phyloP scores from a whole-genome alignment of 2,888 invertebrate genomes.

The Tetrapedia diversipes region DNA sequence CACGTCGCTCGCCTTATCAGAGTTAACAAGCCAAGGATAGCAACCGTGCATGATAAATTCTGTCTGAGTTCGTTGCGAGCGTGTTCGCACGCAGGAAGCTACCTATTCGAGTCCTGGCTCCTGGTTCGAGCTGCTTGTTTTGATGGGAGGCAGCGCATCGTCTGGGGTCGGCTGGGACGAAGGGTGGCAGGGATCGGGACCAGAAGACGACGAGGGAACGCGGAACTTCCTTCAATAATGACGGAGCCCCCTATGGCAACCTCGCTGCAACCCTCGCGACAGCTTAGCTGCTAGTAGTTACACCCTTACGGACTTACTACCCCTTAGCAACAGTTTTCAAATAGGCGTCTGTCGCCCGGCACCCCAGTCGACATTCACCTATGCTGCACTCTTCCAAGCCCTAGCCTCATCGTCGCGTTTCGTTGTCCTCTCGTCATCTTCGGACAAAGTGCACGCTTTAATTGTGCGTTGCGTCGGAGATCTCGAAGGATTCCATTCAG shows the following conservation, averaged over 20 bases:
- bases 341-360: conserved; percentile 67
- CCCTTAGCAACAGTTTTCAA: conserved; percentile 75
- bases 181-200: conserved; percentile 64
- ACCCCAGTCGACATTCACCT: conserved; percentile 65
- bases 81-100: conserved; percentile 29
- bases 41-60: conserved; percentile 67
- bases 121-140: conserved; percentile 56
- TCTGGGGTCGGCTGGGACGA: conserved; percentile 31
- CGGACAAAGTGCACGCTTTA: conserved; percentile 51
- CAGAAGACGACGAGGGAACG: conserved; percentile 63
- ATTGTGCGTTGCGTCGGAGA: not conserved
- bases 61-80: conserved; percentile 66
- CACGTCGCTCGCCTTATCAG: conserved; percentile 34
- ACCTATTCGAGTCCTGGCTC: conserved; percentile 42
- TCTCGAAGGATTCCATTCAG: conserved; percentile 22
- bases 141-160: conserved; percentile 50
- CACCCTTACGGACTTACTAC: conserved; percentile 75
- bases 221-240: conserved; percentile 75
- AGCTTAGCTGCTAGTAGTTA: conserved; percentile 69
- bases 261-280: conserved; percentile 65
- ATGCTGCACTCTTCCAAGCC: conserved; percentile 55
- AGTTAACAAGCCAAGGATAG: conserved; percentile 65
- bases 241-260: conserved; percentile 68
- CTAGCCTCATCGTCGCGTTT: conserved; percentile 46
- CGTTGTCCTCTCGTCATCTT: conserved; percentile 51